Evolutionary conservation across 2,797 vertebrate genomes (phyloP), one percentile per base, ranked within the genome.

Genomic region (Podarcis siculus): DNA sequence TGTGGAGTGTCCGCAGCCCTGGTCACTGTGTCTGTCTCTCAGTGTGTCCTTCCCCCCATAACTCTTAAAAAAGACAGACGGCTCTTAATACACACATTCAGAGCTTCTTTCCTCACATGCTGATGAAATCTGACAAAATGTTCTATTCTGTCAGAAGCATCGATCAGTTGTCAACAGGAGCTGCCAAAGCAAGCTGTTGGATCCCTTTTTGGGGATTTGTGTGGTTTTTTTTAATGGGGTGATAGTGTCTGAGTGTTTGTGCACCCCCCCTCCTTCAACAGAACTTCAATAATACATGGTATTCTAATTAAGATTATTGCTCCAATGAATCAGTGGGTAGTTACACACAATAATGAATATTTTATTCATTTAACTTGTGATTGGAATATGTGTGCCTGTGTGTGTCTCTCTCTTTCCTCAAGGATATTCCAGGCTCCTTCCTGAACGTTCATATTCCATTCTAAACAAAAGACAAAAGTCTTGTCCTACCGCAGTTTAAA

Each of bases 281-380:
- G 27, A 82, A 55, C 13, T 30, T 55, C 58, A 82, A 69, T 37
- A 45, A 73, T 76, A 37, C 39, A 82, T 82, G 82, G 49, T 4
- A 76, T 82, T 67, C 79, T 76, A 32, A 75, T 87, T 64, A 75
- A 82, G 61, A 82, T 49, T 76, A 67, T 82, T 82, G n/a, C 58
- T 35, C 71, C 58, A 27, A 45, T 76, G 71, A 87, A 77, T 76
- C 71, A 87, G 23, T 30, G 1, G 17, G 15, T 32, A 58, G 19
- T 80, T 87, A 30, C 12, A 64, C 37, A 42, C 8, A 19, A 66
- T 45, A 42, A 67, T 66, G 39, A 76, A 82, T 87, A 82, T 49
- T 81, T 72, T 42, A 45, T 42, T 67, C 21, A 67, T 49, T 55
- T 30, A 64, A 64, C 45, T 10, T 42, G 58, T 77, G 72, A 72